These are phyloP conservation scores for Dryadula phaetusa DNA, from an alignment of 2,888 invertebrate species.

Conservation along the genomic window DNA sequence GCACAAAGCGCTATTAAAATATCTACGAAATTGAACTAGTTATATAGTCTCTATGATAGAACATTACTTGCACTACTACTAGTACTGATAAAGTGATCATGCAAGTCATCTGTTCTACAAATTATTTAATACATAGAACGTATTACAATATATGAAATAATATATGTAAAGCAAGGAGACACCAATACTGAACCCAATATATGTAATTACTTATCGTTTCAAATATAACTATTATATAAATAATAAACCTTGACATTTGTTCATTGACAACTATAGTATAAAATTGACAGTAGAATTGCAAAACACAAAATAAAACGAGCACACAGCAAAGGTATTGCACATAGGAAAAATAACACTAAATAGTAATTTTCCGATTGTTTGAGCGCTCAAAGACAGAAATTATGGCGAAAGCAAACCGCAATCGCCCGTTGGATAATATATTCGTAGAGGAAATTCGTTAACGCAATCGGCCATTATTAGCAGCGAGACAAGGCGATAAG, in stretches of 20 bases:
- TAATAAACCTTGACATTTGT: background rate
- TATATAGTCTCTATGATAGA: background rate
- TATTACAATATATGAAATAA: slow-evolving; percentile 1
- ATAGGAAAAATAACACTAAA: slow-evolving; percentile 36
- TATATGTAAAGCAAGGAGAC: background rate
- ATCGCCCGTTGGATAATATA: slow-evolving; percentile 32
- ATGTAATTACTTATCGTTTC: slow-evolving; percentile 6
- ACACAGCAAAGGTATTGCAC: slow-evolving; percentile 32
- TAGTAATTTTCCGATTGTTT: slow-evolving; percentile 56
- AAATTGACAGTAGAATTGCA: slow-evolving; percentile 13
- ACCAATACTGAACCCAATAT: background rate
- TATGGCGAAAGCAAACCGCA: slow-evolving; percentile 28
- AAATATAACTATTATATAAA: background rate
- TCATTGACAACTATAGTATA: background rate
- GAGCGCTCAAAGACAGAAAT: slow-evolving; percentile 46
- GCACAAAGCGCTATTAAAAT: background rate
- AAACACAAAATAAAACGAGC: slow-evolving; percentile 20
- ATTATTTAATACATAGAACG: background rate
- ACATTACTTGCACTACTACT: background rate
- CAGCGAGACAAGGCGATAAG: slow-evolving; percentile 53
- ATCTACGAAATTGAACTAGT: too few relatives aligned
- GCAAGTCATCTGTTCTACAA: background rate
- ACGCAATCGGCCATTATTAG: slow-evolving; percentile 51
- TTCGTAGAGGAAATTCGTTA: slow-evolving; percentile 39
- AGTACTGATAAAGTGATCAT: background rate